A percentile compares a stretch with the other conserved stretches of the same genome.
Conservation (phyloP, 2,797 vertebrate genomes). For the Hippocampus kuda region DNA sequence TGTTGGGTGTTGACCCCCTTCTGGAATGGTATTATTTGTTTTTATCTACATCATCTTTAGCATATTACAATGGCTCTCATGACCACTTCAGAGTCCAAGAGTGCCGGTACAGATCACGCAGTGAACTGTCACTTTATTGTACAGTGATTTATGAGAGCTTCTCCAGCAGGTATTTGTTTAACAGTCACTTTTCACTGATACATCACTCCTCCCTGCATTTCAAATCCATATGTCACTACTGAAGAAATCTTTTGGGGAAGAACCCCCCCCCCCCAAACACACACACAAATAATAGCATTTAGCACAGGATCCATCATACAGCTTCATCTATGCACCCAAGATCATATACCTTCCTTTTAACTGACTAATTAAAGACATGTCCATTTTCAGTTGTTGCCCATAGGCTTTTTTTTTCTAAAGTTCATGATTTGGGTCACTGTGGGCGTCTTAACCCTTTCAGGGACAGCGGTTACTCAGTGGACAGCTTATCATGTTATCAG, state of each 20-base stretch:
- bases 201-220: slow-evolving; percentile 17
- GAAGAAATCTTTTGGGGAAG: slow-evolving; percentile 30
- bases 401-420: too few relatives aligned
- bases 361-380: background rate
- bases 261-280: background rate
- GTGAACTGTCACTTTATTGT: background rate
- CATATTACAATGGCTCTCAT: background rate
- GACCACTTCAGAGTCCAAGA: background rate
- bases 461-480: too few relatives aligned
- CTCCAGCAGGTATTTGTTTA: slow-evolving; percentile 32
- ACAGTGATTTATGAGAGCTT: slow-evolving; percentile 43
- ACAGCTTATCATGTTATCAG: too few relatives aligned
- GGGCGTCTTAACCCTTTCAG: background rate
- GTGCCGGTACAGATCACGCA: background rate
- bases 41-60: background rate
- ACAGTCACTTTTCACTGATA: slow-evolving; percentile 43
- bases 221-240: background rate
- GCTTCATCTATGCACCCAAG: slow-evolving; percentile 15
- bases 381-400: background rate
- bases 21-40: background rate
- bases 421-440: background rate
- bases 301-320: background rate
- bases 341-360: background rate
- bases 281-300: slow-evolving; percentile 22
- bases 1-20: background rate